Evolutionary conservation across 2,113 vertebrate genomes (phyloP).

Genomic region (Antigone vipio): DNA sequence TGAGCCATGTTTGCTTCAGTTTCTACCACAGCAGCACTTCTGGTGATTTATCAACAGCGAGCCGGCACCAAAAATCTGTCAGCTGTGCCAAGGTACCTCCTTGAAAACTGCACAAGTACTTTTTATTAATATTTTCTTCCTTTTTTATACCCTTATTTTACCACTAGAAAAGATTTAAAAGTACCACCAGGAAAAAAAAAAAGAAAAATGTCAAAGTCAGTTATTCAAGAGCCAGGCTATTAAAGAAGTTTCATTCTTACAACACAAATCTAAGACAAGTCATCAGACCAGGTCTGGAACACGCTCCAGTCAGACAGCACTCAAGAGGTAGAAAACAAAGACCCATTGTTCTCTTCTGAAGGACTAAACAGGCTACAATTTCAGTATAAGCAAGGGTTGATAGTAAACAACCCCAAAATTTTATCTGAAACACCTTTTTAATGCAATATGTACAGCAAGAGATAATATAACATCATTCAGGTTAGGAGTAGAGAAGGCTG

Average conservation of each 20-base stretch:
- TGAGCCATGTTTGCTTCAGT: neutral
- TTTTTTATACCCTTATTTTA: neutral
- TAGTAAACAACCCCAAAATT: neutral
- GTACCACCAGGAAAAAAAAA: neutral
- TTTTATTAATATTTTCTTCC: neutral
- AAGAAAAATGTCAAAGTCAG: no score
- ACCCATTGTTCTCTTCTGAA: neutral
- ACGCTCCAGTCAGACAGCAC: rapidly evolving
- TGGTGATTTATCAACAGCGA: neutral
- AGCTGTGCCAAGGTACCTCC: neutral
- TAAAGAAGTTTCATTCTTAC: neutral
- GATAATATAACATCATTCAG: neutral
- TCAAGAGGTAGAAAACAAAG: neutral
- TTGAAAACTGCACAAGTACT: neutral
- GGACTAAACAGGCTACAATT: neutral
- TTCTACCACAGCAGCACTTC: neutral
- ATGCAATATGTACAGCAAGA: neutral
- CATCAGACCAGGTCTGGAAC: neutral
- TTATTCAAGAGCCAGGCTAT: neutral
- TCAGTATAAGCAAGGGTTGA: neutral
- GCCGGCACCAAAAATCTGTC: neutral
- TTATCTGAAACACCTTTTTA: neutral
- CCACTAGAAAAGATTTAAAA: neutral
- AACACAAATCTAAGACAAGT: neutral
- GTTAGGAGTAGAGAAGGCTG: neutral